These are phyloP conservation scores for Micrasema minimum DNA, from an alignment of 1,140 invertebrate species.

Conservation along the genomic window DNA sequence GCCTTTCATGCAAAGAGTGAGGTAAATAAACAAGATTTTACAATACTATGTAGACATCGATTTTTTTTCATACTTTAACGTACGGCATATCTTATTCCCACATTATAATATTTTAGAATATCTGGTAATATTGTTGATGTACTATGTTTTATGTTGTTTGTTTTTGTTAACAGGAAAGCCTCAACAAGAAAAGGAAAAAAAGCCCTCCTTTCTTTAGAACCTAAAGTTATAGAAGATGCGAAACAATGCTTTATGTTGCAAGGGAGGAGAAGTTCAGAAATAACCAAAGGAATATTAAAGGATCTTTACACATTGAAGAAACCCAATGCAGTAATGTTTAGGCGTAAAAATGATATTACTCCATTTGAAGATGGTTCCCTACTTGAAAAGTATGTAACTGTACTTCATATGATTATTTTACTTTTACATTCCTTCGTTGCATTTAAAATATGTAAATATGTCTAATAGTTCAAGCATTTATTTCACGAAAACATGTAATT, in stretches of 20 bases:
- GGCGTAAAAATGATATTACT: constrained; percentile 84
- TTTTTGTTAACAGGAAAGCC: constrained; percentile 77
- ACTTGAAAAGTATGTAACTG: constrained; percentile 75
- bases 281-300: constrained; percentile 81
- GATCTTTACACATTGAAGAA: constrained; percentile 91
- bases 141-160: neutral
- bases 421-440: too few relatives aligned
- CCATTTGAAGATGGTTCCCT: constrained; percentile 87
- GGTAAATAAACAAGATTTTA: constrained; percentile 54
- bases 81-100: neutral
- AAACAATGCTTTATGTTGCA: constrained; percentile 88
- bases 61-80: neutral
- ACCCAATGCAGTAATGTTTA: constrained; percentile 80
- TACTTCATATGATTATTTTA: too few relatives aligned
- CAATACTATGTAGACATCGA: neutral
- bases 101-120: neutral
- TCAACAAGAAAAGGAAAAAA: constrained; percentile 90
- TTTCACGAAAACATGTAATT: too few relatives aligned
- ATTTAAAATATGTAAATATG: too few relatives aligned
- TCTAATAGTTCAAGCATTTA: too few relatives aligned
- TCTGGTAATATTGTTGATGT: neutral
- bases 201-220: constrained; percentile 81
- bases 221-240: constrained; percentile 89
- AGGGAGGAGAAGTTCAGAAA: constrained; percentile 85
- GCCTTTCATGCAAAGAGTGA: constrained; percentile 64